Conservation (phyloP, 2,113 vertebrate species). For the Scytalopus superciliaris region DNA sequence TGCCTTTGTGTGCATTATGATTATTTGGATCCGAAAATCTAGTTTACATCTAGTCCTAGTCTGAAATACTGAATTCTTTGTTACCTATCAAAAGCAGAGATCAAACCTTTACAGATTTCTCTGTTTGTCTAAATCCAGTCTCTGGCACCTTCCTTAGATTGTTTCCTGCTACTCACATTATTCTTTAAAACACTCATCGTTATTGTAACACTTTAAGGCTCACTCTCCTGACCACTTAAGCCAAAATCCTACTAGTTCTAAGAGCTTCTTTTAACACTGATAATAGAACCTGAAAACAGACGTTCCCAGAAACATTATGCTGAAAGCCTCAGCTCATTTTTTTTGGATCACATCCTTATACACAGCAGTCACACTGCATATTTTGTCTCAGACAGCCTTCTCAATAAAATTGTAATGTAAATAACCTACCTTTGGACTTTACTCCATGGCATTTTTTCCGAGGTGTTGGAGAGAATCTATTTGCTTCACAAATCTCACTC, state of each 20-base stretch:
- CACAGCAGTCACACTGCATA: not conserved
- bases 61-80: not conserved
- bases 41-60: not conserved
- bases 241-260: not conserved
- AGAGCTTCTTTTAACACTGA: not conserved
- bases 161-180: not conserved
- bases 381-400: not conserved
- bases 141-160: not conserved
- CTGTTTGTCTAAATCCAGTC: not conserved
- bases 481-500: not conserved
- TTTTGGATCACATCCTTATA: not conserved
- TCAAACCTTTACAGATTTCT: not conserved
- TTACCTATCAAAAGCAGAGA: not conserved
- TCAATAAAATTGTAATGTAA: not conserved
- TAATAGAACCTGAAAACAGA: not conserved
- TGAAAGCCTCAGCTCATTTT: not conserved
- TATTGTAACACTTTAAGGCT: not conserved
- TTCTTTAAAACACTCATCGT: not conserved
- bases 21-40: not conserved
- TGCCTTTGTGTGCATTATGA: not conserved
- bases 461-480: not conserved
- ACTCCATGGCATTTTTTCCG: not conserved
- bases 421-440: conserved; percentile 2
- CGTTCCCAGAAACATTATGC: not conserved
- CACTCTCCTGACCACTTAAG: not conserved